A percentile compares a stretch with the other conserved stretches of the same genome.
phyloP scores from a whole-genome alignment of 2,797 vertebrate species.

The Capromys pilorides region DNA sequence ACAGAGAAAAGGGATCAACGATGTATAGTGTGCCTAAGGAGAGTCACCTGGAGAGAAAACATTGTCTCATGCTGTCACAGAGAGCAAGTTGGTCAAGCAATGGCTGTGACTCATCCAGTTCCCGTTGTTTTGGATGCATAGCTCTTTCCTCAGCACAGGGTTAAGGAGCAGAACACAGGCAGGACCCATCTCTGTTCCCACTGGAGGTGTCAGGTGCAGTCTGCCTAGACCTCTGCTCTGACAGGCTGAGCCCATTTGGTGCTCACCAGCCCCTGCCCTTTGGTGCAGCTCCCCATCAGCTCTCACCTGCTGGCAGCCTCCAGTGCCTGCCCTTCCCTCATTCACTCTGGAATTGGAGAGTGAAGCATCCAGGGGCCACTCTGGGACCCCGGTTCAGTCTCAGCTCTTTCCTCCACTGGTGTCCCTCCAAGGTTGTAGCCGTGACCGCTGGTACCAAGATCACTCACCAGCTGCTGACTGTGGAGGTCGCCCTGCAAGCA shows the following conservation, averaged over 20 bases:
- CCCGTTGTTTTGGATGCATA: neutral
- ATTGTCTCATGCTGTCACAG: no score
- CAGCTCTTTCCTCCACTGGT: no score
- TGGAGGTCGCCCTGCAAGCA: neutral
- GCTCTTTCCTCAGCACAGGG: neutral
- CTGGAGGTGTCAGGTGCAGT: neutral
- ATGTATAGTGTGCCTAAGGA: no score
- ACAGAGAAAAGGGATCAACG: neutral
- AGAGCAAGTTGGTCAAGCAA: no score
- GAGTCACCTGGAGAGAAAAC: no score
- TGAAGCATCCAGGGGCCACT: neutral
- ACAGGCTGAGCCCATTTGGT: accelerated
- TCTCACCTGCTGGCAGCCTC: neutral
- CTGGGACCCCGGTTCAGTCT: no score
- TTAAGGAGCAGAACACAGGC: neutral
- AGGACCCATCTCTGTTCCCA: neutral
- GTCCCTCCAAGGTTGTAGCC: no score
- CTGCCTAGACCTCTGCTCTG: neutral
- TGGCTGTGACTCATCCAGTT: neutral
- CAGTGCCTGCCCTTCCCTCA: neutral
- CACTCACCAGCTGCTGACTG: neutral
- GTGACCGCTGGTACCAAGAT: accelerated
- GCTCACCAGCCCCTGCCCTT: neutral
- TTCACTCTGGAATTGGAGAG: neutral
- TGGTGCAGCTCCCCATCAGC: neutral